These are phyloP conservation scores for Drosophila repleta DNA, from an alignment of 1,140 invertebrate species.

Conservation along the genomic window DNA sequence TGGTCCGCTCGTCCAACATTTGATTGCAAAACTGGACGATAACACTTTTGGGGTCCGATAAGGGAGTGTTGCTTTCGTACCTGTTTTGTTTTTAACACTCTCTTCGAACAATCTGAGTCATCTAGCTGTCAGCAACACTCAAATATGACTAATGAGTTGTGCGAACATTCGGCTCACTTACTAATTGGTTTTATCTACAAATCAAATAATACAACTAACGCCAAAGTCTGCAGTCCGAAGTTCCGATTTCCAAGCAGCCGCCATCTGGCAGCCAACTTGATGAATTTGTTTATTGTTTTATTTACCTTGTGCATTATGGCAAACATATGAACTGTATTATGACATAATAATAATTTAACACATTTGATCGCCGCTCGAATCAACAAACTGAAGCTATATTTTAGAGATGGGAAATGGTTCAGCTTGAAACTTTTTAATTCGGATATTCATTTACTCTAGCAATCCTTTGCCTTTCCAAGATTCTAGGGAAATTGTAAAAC, in stretches of 20 bases:
- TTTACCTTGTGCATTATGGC: constrained; percentile 7
- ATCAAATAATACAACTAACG: constrained; percentile 3
- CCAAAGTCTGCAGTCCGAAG: constrained; percentile 21
- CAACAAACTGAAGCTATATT: neutral
- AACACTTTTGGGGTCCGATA: constrained; percentile 3
- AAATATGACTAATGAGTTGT: constrained; percentile 23
- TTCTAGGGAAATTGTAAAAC: too few species aligned
- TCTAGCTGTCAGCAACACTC: constrained; percentile 25
- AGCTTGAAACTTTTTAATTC: too few species aligned
- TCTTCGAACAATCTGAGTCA: constrained; percentile 20
- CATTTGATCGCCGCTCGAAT: neutral
- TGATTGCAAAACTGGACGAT: constrained; percentile 30
- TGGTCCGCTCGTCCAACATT: constrained; percentile 5
- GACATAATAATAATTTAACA: constrained; percentile 22
- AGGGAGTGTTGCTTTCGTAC: neutral
- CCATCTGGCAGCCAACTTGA: constrained; percentile 36
- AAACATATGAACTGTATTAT: constrained; percentile 21
- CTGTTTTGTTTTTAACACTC: neutral
- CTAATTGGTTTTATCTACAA: constrained; percentile 23
- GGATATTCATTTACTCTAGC: too few species aligned
- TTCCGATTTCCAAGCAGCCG: constrained; percentile 32
- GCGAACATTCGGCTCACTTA: constrained; percentile 4
- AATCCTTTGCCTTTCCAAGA: too few species aligned
- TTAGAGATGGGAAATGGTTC: neutral
- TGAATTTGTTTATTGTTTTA: constrained; percentile 41